phyloP scores from a whole-genome alignment of 2,797 vertebrate genomes.

The Alosa sapidissima region DNA sequence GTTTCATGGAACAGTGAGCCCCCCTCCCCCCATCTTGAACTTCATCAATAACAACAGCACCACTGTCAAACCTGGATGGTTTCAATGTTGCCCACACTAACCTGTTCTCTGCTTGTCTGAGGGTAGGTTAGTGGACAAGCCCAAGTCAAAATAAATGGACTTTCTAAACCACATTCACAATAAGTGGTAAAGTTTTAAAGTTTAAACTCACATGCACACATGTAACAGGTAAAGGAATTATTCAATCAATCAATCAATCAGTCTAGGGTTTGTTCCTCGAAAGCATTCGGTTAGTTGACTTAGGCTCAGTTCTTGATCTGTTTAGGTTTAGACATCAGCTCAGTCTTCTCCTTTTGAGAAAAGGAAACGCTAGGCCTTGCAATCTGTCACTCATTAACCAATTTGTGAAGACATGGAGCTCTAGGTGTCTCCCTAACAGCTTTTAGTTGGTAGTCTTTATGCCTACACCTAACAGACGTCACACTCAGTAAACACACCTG shows the following conservation, averaged over 20 bases:
- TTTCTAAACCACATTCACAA: too few relatives aligned
- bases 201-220: neutral
- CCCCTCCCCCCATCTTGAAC: neutral
- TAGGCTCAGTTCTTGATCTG: neutral
- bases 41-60: neutral
- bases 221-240: neutral
- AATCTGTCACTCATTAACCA: neutral
- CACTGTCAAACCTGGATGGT: neutral
- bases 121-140: too few relatives aligned
- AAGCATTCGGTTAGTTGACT: neutral
- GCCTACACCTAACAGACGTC: too few relatives aligned
- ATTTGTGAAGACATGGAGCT: neutral
- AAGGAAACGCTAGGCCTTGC: neutral
- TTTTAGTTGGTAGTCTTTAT: neutral
- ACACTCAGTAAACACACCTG: too few relatives aligned
- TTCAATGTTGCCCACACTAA: neutral
- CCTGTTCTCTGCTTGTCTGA: neutral
- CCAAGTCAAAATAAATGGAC: neutral
- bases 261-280: neutral
- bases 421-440: neutral
- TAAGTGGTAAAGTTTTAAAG: too few relatives aligned
- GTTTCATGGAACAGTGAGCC: neutral
- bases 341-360: neutral
- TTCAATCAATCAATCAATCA: neutral
- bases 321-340: neutral